Evolutionary conservation across 2,888 invertebrate species (phyloP).

Genomic region (Masnerella sp.): DNA sequence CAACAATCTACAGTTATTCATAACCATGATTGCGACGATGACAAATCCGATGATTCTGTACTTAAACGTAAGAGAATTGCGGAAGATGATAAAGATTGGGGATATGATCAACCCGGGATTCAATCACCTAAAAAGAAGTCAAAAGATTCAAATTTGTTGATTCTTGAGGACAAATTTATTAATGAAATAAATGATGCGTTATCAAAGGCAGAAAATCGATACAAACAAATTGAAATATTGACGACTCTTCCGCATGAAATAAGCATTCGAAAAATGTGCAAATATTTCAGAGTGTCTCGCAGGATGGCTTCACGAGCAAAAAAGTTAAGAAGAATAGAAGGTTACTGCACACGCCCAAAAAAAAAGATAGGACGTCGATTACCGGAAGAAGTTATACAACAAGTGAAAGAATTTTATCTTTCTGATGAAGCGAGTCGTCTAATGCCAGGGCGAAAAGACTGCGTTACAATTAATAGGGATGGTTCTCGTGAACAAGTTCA

Average conservation of each 20-base stretch:
- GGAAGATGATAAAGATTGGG: too few relatives aligned
- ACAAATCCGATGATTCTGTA: too few relatives aligned
- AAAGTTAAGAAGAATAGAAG: not conserved
- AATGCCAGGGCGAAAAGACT: not conserved
- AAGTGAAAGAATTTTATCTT: conserved; percentile 2
- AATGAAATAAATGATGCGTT: too few relatives aligned
- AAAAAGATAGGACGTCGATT: not conserved
- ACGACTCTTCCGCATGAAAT: not conserved
- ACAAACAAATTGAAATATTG: not conserved
- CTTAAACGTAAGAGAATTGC: too few relatives aligned
- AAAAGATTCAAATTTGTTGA: too few relatives aligned
- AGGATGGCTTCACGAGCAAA: conserved; percentile 3
- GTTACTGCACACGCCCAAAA: not conserved
- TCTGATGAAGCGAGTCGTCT: not conserved
- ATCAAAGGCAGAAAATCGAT: too few relatives aligned
- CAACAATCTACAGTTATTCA: too few relatives aligned
- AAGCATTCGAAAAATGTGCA: not conserved
- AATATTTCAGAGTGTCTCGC: not conserved
- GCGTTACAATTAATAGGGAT: not conserved
- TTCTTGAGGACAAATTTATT: too few relatives aligned
- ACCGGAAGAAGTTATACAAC: not conserved
- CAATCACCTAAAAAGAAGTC: too few relatives aligned
- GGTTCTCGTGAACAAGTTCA: too few relatives aligned
- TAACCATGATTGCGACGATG: too few relatives aligned
- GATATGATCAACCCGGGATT: too few relatives aligned